Conservation (phyloP, 2,797 vertebrate species). For the Mustela erminea region DNA sequence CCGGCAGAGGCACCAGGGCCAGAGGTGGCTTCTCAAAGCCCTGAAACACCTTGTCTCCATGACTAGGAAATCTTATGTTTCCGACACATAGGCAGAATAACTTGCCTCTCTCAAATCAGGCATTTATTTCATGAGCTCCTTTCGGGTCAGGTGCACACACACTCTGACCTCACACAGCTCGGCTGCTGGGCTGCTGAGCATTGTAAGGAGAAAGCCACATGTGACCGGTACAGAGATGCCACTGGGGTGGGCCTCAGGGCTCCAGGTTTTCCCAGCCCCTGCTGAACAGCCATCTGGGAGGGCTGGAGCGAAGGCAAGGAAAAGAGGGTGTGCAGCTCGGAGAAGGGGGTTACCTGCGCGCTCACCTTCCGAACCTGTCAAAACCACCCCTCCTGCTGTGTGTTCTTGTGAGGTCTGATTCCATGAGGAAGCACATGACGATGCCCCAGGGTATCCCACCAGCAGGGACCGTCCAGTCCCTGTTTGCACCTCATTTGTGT, state of each 20-base stretch:
- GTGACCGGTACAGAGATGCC: neutral
- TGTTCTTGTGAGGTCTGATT: neutral
- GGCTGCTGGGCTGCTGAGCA: neutral
- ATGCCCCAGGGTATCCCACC: neutral
- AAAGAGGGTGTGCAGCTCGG: neutral
- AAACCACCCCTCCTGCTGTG: neutral
- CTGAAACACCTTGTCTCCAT: neutral
- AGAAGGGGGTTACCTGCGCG: neutral
- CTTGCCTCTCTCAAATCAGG: neutral
- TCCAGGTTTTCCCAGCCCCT: neutral
- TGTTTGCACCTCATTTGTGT: neutral
- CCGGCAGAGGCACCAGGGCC: neutral
- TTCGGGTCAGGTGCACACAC: fast-evolving
- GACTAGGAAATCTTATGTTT: neutral
- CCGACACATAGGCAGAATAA: neutral
- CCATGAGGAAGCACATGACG: neutral
- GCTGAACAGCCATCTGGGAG: neutral
- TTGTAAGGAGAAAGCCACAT: neutral
- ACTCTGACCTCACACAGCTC: neutral
- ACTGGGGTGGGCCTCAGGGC: neutral
- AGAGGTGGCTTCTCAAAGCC: neutral
- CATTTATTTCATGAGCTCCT: neutral
- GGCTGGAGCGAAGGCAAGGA: neutral
- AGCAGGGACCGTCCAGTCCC: neutral
- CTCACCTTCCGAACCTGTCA: neutral